Evolutionary conservation across 1,140 invertebrate genomes (phyloP), one percentile per base, ranked within the genome.

Genomic region (Pseudomyrmex concolor): DNA sequence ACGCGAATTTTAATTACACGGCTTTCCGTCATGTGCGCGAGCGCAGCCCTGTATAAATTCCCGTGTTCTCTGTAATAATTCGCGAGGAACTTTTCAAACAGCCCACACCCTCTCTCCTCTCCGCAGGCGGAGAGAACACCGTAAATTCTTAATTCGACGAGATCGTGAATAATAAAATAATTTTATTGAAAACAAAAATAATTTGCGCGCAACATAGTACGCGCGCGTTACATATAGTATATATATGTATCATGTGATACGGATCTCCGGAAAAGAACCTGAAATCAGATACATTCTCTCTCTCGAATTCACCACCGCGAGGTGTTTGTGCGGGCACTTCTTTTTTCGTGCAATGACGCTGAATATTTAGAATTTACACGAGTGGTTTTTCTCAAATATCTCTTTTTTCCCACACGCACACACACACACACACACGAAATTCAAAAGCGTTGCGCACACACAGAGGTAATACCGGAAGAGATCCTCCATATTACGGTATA

Each of bases 1-100:
- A 80, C 66, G 66, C 43, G 66, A 48, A 80, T 80, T 80, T 80
- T 71, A 80, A 80, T 80, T 80, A 71, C 66, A 71, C 54, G 76
- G 19, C 17, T 80, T 59, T 78, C 51, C 67, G 54, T 78, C 54
- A 78, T 70, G 34, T 34, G 54, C 60, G 25, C 13, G 15, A 1
- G 22, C 25, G 25, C 73, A 48, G 60, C 60, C 34, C 34, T 54
- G 17, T 64, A 78, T 78, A 78, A 78, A 78, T 57, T 12, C 57
- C 13, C 50, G 34, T 67, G 12, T 34, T 34, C 54, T 70, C 19
- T n/a, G 54, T 71, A 70, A 25, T 34, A 34, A 34, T 34, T 34
- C 19, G 34, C 51, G 64, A 34, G 2, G 34, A 80, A 80, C 51
- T 80, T 80, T 80, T 71, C 54, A 80, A 60, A 80, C 57, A 57